Evolutionary conservation across 2,888 invertebrate species (phyloP).

Genomic region (Heteromurus nitidus): DNA sequence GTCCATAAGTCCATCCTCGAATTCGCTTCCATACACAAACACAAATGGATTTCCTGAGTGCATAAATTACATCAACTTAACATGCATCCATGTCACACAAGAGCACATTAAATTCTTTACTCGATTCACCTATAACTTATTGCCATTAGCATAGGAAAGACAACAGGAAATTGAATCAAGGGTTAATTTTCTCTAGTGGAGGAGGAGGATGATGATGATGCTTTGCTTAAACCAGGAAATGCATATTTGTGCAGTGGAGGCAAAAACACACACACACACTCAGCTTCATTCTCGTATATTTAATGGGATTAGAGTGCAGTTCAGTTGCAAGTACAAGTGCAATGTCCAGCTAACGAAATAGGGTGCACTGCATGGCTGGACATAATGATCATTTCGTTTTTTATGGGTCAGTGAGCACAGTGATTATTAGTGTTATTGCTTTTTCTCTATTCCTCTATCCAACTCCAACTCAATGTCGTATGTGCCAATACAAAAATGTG

Average conservation of each 20-base stretch:
- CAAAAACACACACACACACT: background rate
- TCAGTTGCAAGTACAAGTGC: background rate
- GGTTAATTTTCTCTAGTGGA: background rate
- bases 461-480: too few species aligned
- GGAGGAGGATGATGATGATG: background rate
- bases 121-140: too few species aligned
- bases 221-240: background rate
- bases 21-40: background rate
- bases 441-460: too few species aligned
- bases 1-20: background rate
- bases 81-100: too few species aligned
- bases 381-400: background rate
- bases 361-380: slow-evolving; percentile 7
- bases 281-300: too few species aligned
- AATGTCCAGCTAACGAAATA: background rate
- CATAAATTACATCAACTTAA: too few species aligned
- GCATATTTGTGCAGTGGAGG: background rate
- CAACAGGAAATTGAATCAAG: slow-evolving; percentile 22
- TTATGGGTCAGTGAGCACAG: slow-evolving; percentile 18
- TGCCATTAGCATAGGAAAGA: background rate
- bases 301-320: too few species aligned
- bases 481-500: too few species aligned
- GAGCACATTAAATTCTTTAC: too few species aligned
- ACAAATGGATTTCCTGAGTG: too few species aligned
- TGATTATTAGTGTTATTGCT: slow-evolving; percentile 9